A percentile compares a stretch with the other conserved stretches of the same genome.
These are phyloP conservation scores for Leptinotarsa juncta DNA, from an alignment of 2,888 invertebrate species.

Conservation along the genomic window DNA sequence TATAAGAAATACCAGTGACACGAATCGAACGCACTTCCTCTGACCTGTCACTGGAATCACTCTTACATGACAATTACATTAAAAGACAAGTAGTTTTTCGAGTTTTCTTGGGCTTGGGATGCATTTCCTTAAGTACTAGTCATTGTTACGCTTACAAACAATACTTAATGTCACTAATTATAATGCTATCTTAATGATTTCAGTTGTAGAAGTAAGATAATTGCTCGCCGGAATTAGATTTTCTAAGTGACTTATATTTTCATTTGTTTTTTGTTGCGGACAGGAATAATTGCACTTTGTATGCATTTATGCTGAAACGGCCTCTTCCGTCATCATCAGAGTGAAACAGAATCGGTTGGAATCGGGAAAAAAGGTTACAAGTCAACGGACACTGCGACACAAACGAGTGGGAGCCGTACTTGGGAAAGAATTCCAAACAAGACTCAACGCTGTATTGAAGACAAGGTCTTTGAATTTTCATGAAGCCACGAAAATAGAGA, in stretches of 20 bases:
- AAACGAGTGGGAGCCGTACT: conserved; percentile 32
- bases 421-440: background rate
- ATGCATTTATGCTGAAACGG: conserved; percentile 29
- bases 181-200: conserved; percentile 52
- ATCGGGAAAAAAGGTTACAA: conserved; percentile 25
- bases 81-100: conserved; percentile 59
- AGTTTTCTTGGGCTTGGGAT: conserved; percentile 53
- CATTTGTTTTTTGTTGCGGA: conserved; percentile 30
- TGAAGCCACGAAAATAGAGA: too few relatives aligned
- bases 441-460: too few relatives aligned
- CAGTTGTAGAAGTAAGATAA: conserved; percentile 44
- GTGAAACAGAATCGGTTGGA: conserved; percentile 20
- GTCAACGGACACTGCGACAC: conserved; percentile 30
- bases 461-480: too few relatives aligned
- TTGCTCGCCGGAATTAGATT: conserved; percentile 42
- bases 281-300: conserved; percentile 34
- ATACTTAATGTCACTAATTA: conserved; percentile 54
- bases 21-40: conserved; percentile 48
- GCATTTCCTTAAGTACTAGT: conserved; percentile 56
- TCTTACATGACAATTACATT: conserved; percentile 60
- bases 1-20: conserved; percentile 34
- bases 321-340: conserved; percentile 10
- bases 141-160: conserved; percentile 52
- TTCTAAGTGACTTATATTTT: conserved; percentile 46
- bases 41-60: conserved; percentile 44